A percentile compares a stretch with the other conserved stretches of the same genome.
These are phyloP conservation scores for Scaptomyza graminum DNA, from an alignment of 1,140 invertebrate genomes.

Conservation along the genomic window DNA sequence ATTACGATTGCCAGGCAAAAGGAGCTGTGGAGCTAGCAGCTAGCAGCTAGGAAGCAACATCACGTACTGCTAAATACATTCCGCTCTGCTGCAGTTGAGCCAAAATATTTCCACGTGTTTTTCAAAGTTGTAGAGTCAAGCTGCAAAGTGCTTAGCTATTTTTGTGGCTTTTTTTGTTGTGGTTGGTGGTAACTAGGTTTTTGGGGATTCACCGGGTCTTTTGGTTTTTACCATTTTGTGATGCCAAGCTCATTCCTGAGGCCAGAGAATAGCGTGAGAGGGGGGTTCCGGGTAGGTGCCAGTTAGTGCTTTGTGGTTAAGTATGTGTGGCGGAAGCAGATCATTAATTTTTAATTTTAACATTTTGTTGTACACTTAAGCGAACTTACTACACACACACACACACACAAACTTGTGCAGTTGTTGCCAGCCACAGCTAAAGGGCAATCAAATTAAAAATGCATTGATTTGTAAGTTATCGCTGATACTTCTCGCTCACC, in stretches of 20 bases:
- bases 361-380: slow-evolving; percentile 56
- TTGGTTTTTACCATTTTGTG: slow-evolving; percentile 41
- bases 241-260: too few relatives aligned
- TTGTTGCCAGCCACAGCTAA: slow-evolving; percentile 11
- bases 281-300: background rate
- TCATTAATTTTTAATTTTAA: slow-evolving; percentile 71
- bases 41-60: slow-evolving; percentile 24
- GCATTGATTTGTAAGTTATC: slow-evolving; percentile 43
- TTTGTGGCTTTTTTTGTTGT: background rate
- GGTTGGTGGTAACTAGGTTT: slow-evolving; percentile 17
- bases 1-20: slow-evolving; percentile 66
- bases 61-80: slow-evolving; percentile 79
- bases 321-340: slow-evolving; percentile 29
- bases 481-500: background rate
- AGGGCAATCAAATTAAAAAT: slow-evolving; percentile 61
- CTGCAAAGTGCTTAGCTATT: slow-evolving; percentile 43
- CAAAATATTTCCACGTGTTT: slow-evolving; percentile 76
- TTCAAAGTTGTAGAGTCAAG: slow-evolving; percentile 25
- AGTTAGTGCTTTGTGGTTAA: slow-evolving; percentile 37
- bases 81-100: slow-evolving; percentile 69
- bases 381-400: slow-evolving; percentile 45
- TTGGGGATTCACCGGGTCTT: slow-evolving; percentile 28
- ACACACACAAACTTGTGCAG: background rate
- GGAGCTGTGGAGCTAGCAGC: slow-evolving; percentile 2
- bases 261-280: slow-evolving; percentile 5